Conservation (phyloP, 2,113 vertebrate genomes). For the Zosterops lateralis region DNA sequence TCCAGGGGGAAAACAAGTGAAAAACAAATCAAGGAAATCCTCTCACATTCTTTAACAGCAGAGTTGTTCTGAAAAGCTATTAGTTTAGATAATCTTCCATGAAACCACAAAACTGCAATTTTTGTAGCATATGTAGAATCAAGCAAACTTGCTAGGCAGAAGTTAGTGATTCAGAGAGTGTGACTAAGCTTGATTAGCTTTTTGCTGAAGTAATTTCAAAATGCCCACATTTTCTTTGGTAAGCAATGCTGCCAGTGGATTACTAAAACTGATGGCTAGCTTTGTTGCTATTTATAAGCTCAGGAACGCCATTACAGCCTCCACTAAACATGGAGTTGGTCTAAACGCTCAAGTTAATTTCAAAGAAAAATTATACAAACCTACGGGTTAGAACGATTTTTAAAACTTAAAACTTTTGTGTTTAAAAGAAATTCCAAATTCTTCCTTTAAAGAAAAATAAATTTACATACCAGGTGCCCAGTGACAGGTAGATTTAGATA, state of each 20-base stretch:
- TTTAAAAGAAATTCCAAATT: background rate
- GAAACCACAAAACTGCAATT: background rate
- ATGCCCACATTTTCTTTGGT: background rate
- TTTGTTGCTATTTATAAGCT: background rate
- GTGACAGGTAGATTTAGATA: background rate
- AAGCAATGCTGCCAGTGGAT: background rate
- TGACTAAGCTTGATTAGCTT: constrained; percentile 35
- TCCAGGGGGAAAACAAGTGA: background rate
- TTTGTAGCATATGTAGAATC: background rate
- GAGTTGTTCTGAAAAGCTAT: background rate
- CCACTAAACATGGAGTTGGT: background rate
- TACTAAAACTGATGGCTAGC: background rate
- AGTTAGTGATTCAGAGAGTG: background rate
- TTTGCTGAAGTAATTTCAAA: background rate
- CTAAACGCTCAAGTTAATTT: background rate
- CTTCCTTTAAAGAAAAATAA: background rate
- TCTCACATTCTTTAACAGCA: background rate
- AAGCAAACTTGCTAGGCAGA: background rate
- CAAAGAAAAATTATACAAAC: background rate
- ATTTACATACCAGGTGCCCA: no score
- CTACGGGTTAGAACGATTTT: background rate
- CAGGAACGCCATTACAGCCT: background rate
- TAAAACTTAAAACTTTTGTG: background rate
- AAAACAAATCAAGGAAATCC: background rate
- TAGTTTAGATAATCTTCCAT: constrained; percentile 12